Evolutionary conservation across 2,888 invertebrate species (phyloP).

Genomic region (Andricus quercusramuli): DNA sequence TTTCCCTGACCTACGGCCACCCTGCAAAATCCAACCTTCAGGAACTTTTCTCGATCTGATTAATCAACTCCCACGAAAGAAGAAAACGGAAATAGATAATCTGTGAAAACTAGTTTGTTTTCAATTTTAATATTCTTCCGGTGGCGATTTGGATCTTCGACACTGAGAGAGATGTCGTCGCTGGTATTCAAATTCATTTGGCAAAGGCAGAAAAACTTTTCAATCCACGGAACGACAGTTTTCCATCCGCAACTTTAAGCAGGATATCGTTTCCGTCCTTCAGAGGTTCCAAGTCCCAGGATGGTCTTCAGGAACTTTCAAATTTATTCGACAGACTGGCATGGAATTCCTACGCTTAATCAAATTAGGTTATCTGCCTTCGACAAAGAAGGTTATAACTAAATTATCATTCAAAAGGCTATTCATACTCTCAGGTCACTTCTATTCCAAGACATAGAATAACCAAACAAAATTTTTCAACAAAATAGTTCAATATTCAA

Average conservation of each 20-base stretch:
- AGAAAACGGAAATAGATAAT: not conserved
- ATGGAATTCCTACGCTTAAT: conserved; percentile 47
- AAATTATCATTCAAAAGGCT: not conserved
- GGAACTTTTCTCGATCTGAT: not conserved
- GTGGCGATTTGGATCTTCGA: conserved; percentile 5
- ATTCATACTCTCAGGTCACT: no score
- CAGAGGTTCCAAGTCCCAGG: conserved; percentile 31
- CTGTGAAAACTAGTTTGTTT: conserved; percentile 33
- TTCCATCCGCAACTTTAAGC: conserved; percentile 31
- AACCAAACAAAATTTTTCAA: not conserved
- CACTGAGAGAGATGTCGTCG: conserved; percentile 34
- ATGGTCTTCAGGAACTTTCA: conserved; percentile 48
- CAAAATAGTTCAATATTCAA: no score
- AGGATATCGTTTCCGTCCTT: conserved; percentile 27
- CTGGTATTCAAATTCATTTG: conserved; percentile 52
- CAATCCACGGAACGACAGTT: conserved; percentile 47
- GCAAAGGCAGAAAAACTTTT: conserved; percentile 47
- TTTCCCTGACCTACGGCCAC: no score
- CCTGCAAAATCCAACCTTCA: not conserved
- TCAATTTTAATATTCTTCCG: not conserved
- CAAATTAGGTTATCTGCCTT: conserved; percentile 45
- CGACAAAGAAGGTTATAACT: not conserved
- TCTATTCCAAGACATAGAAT: not conserved
- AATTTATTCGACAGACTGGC: conserved; percentile 44
- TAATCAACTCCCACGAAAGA: not conserved